These are phyloP conservation scores for Chromobotia macracanthus DNA, from an alignment of 2,797 vertebrate genomes.

Conservation along the genomic window DNA sequence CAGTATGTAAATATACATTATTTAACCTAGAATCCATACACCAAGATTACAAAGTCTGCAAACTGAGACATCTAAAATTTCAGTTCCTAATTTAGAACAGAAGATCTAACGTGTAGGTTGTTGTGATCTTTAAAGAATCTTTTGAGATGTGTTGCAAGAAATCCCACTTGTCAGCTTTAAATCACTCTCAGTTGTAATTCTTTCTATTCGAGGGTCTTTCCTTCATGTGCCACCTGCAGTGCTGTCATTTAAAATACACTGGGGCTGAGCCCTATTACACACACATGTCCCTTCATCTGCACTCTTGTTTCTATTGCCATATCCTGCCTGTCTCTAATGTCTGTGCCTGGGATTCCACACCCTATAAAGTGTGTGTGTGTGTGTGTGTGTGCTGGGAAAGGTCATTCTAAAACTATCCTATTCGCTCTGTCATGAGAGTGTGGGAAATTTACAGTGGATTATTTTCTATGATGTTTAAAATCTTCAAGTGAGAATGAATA, in stretches of 20 bases:
- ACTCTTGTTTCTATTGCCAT: conserved; percentile 30
- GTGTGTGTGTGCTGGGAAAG: conserved; percentile 38
- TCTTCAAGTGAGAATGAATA: not conserved
- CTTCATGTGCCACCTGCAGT: conserved; percentile 64
- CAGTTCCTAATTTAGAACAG: conserved; percentile 18
- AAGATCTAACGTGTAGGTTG: conserved; percentile 16
- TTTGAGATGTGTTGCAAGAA: conserved; percentile 19
- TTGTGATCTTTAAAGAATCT: conserved; percentile 9
- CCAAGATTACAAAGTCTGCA: conserved; percentile 3
- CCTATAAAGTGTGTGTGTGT: conserved; percentile 21
- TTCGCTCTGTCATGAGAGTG: conserved; percentile 25
- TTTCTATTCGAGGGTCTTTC: conserved; percentile 61
- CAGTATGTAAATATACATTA: not conserved
- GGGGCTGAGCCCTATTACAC: conserved; percentile 56
- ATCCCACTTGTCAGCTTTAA: conserved; percentile 66
- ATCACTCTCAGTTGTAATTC: conserved; percentile 53
- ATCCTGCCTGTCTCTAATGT: conserved; percentile 24
- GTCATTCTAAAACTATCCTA: conserved; percentile 54
- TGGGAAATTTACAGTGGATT: conserved; percentile 37
- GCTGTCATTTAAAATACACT: conserved; percentile 60
- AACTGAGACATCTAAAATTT: conserved; percentile 21
- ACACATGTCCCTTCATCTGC: conserved; percentile 10
- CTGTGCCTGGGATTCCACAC: conserved; percentile 36
- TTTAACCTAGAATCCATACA: conserved; percentile 1
- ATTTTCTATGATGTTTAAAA: conserved; percentile 29